These are phyloP conservation scores for Boleophthalmus pectinirostris DNA, from an alignment of 2,113 vertebrate species.

Conservation along the genomic window DNA sequence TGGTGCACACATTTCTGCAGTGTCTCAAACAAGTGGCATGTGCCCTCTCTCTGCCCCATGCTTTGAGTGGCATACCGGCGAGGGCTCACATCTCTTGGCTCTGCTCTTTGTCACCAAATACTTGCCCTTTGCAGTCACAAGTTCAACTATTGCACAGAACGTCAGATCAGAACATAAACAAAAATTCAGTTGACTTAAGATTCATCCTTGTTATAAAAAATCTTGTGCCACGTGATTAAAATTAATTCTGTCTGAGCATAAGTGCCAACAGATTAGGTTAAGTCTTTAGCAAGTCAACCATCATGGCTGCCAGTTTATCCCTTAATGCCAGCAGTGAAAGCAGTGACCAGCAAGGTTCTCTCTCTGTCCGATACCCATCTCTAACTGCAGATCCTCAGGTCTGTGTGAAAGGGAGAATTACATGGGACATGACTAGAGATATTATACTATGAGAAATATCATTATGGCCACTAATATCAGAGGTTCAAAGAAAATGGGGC, in stretches of 20 bases:
- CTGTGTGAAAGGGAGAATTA: conserved; percentile 57
- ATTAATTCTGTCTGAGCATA: conserved; percentile 2
- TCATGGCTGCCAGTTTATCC: conserved; percentile 43
- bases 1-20: conserved; percentile 24
- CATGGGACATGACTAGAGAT: conserved; percentile 37
- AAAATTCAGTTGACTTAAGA: not conserved
- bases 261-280: conserved; percentile 40
- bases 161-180: not conserved
- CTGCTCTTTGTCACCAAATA: conserved; percentile 28
- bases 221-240: conserved; percentile 5
- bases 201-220: not conserved
- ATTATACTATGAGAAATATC: conserved; percentile 63
- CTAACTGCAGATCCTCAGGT: conserved; percentile 38
- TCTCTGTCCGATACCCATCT: conserved; percentile 18
- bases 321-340: conserved; percentile 32
- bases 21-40: conserved; percentile 32
- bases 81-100: conserved; percentile 23
- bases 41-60: conserved; percentile 13
- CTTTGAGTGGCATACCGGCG: not conserved
- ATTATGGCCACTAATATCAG: conserved; percentile 63
- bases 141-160: not conserved
- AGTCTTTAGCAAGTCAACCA: conserved; percentile 29
- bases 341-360: conserved; percentile 33
- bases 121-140: conserved; percentile 8
- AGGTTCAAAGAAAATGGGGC: conserved; percentile 68